Percentiles rank a stretch among this genome's conserved stretches.
phyloP scores from a whole-genome alignment of 35 echinoderm and acorn worm species.

The Lytechinus pictus region DNA sequence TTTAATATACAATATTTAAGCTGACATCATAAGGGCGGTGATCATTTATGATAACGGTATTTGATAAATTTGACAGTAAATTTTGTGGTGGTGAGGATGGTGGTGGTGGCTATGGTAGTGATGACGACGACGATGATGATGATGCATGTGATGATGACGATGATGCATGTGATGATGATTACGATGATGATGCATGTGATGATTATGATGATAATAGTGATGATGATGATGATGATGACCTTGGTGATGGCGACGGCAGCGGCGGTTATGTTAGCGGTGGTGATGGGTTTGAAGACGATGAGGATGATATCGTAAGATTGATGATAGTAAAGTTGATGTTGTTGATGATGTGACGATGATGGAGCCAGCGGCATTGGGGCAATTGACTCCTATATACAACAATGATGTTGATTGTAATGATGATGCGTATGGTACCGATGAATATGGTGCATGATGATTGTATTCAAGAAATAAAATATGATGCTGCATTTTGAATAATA shows the following conservation, averaged over 20 bases:
- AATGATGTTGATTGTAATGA: not conserved
- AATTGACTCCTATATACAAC: too few relatives aligned
- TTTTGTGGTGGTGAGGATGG: too few relatives aligned
- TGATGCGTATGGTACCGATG: not conserved
- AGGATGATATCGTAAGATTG: not conserved
- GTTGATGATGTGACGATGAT: not conserved
- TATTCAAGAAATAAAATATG: not conserved
- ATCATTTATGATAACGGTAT: too few relatives aligned
- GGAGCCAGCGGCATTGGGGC: too few relatives aligned
- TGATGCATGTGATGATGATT: not conserved
- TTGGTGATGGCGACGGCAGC: not conserved
- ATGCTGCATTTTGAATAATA: not conserved
- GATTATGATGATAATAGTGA: not conserved
- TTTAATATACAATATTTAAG: too few relatives aligned
- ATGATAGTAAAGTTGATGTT: not conserved
- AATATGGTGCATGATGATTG: too few relatives aligned
- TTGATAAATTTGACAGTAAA: too few relatives aligned
- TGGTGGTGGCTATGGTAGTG: too few relatives aligned
- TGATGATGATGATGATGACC: not conserved
- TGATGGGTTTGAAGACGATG: not conserved
- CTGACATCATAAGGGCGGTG: too few relatives aligned
- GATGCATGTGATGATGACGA: too few relatives aligned
- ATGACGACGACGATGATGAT: too few relatives aligned
- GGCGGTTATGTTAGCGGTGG: not conserved
- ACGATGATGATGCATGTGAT: not conserved